Percentiles rank a stretch among this genome's conserved stretches.
These are phyloP conservation scores for Knipowitschia caucasica DNA, from an alignment of 2,797 vertebrate genomes.

Conservation along the genomic window DNA sequence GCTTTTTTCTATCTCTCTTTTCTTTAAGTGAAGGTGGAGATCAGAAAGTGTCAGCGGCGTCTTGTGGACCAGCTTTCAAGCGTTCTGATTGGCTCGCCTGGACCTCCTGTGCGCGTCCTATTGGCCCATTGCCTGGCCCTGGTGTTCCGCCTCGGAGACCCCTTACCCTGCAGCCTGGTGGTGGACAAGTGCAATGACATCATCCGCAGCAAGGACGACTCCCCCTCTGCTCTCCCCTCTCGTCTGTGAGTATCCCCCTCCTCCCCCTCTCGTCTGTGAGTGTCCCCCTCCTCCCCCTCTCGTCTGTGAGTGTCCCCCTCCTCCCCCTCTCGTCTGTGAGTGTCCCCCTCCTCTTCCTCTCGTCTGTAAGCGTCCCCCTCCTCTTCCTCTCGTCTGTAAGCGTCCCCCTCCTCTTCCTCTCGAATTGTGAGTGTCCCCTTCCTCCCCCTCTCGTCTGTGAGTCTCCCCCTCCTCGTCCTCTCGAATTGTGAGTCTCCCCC, in stretches of 20 bases:
- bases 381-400: too few species aligned
- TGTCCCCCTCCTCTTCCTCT: background rate
- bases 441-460: too few species aligned
- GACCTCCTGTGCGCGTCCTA: constrained; percentile 86
- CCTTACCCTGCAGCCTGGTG: constrained; percentile 80
- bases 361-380: too few species aligned
- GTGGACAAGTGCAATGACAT: constrained; percentile 91
- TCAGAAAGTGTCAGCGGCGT: constrained; percentile 80
- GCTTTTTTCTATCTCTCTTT: background rate
- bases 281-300: constrained; percentile 64
- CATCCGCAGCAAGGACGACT: constrained; percentile 92
- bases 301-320: constrained; percentile 81
- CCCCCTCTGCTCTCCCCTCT: constrained; percentile 88
- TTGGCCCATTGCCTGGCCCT: constrained; percentile 85
- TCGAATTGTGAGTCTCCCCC: too few species aligned
- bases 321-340: constrained; percentile 87
- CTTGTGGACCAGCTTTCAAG: constrained; percentile 83
- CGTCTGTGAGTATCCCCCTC: constrained; percentile 81
- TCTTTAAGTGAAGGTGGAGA: background rate
- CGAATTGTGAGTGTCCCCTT: constrained; percentile 80
- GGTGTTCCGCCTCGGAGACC: constrained; percentile 85
- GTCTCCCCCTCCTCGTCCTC: too few species aligned
- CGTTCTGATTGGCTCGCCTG: constrained; percentile 85
- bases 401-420: too few species aligned
- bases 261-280: constrained; percentile 89